Evolutionary conservation across 2,888 invertebrate genomes (phyloP), one percentile per base, ranked within the genome.

Genomic region (Nephrotoma appendiculata): DNA sequence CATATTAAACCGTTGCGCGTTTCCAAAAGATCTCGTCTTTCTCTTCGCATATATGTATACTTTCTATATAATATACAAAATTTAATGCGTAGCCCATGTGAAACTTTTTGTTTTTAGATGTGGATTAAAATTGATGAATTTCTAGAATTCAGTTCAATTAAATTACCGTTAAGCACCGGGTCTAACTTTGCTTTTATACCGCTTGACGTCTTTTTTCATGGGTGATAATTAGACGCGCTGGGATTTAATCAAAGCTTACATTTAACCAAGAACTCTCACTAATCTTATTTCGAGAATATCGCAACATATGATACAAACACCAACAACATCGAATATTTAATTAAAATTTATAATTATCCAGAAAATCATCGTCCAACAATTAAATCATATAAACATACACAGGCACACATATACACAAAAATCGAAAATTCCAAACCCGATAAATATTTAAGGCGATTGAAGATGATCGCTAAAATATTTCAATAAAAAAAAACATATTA

Each of bases 381-480:
- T 44, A 44, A 44, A 31, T 31, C 15, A 31, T 19, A 31, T 31
- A 71, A 71, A 31, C 7, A 71, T 71, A 31, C 19, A 31, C 71
- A 52, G 19, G n/a, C 52, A 52, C 15, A 71, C 1, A 71, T 11
- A 71, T 11, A 31, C 2, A 31, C 9, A 31, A 31, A 71, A 9
- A 19, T 31, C 31, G 19, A 71, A 71, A 71, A 71, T 71, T 71
- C 71, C 71, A 84, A 84, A 84, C 84, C 84, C 31, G 84, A 84
- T 84, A 84, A 84, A 84, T 84, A 84, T 84, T 84, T 84, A 84
- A 84, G 15, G 71, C 41, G 84, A 84, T 84, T 84, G 84, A 84
- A 84, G 84, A 84, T 84, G 84, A 84, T 84, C 84, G 84, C 43
- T 9, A 42, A 41, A 84, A 84, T 41, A 84, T 42, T 41, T 84